Evolutionary conservation across 2,113 vertebrate species (phyloP), one percentile per base, ranked within the genome.

Genomic region (Eretmochelys imbricata): DNA sequence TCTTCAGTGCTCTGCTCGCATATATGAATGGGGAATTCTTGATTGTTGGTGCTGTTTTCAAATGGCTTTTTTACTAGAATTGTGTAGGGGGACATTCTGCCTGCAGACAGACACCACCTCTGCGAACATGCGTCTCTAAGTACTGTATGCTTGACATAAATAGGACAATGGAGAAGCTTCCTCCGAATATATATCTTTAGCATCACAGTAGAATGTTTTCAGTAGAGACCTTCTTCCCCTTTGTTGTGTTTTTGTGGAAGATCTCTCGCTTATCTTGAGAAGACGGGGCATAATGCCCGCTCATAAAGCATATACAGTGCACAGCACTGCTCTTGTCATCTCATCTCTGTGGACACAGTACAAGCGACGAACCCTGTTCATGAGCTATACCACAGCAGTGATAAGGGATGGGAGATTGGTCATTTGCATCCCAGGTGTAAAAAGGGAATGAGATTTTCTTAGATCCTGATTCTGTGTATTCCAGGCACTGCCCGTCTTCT

Each of bases 341-440:
- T 62, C 29, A 0, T 65, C 35, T 29, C 65, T 5, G 4, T 10
- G 4, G 85, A 55, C 90, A 80, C 25, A n/a, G 78, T 62, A 0
- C 8, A 1, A 25, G 2, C 2, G 82, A 35, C 7, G 8, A 38
- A 27, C 49, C 38, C 1, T 0, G 17, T 2, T 31, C 27, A 84
- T 1, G 11, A 42, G 87, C 88, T 35, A 27, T 31, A 1, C 50
- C 22, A 42, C 2, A 0, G 55, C 13, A 84, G 84, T 4, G 1
- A 2, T 1, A 1, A 24, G 69, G 57, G 82, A 57, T 38, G 51
- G 0, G 12, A 0, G 27, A 51, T 51, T 5, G 0, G 84, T 14
- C 10, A 3, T 10, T 88, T 1, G 50, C 84, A 22, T 80, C 85
- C 91, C 59, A 24, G 57, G 80, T 0, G 3, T 3, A 0, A 0